Base-by-base conservation (phyloP, 2,113 vertebrate genomes). In the Vulpes lagopus region DNA sequence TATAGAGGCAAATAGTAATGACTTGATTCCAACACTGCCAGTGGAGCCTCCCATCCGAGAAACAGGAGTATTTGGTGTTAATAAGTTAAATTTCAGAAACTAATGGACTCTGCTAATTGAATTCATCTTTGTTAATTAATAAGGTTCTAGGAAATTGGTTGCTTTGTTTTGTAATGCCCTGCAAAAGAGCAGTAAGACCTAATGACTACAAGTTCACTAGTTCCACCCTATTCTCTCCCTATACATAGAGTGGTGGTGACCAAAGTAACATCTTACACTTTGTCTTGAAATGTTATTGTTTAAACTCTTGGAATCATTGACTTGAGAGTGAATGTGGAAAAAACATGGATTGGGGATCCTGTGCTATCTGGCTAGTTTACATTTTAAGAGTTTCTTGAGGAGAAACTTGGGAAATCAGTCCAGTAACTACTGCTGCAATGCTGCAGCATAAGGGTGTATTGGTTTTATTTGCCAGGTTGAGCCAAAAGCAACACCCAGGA, bases 61-160 rank as follows among this genome's bases (percentile, higher is more conserved):
- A 98, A 94, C 95, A 91, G 87, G 82, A 64, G 95, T 97, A 95
- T 98, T 97, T 89, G 65, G 89, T 96, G 96, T 97, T 98, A 98
- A 95, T 97, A 98, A 97, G 98, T 98, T 98, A 97, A 93, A 98
- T 97, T 98, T 98, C 96, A 97, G 97, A 98, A 97, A 95, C 97
- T 98, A 98, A 98, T 98, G 97, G 97, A 97, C 97, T 98, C 94
- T 89, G 73, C 94, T 98, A 98, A 98, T 98, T 98, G 98, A 97
- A 97, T 98, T 98, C 89, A 97, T 98, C 97, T 98, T 97, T 98
- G 97, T 97, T 98, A 98, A 98, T 98, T 98, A 97, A 98, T 98
- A 98, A 97, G 93, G 59, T 93, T 97, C 95, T 98, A 97, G 97
- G 96, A 96, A 98, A 96, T 97, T 98, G 97, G 92, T 95, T 97